Evolutionary conservation across 2,797 vertebrate species (phyloP), one percentile per base, ranked within the genome.

Genomic region (Monodelphis domestica): DNA sequence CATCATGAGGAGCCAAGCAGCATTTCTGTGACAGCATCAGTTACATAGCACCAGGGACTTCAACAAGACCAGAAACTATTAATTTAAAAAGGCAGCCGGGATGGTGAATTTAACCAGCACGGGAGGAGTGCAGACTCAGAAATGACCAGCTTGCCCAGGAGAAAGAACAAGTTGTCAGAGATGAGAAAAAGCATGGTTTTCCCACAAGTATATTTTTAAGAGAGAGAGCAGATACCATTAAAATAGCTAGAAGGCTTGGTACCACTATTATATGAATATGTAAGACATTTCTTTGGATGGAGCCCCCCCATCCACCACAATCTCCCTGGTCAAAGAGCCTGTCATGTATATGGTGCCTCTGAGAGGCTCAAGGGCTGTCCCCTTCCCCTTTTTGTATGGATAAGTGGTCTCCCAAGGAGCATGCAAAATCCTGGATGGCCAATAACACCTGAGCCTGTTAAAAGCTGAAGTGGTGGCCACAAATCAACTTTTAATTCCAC

Each of bases 161-260:
- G 63, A 78, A 78, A n/a, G 21, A 24, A 45, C n/a, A 21, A 78
- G 7, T 2, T 78, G 17, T n/a, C 17, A n/a, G 38, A n/a, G 50
- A 91, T 30, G n/a, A 95, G 90, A 63, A 91, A 94, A 94, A 38
- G n/a, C 91, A 93, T 88, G 38, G 21, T 45, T 87, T n/a, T 89
- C 89, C 30, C 90, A 93, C 21, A 94, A 30, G 88, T 52, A 12
- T 92, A 88, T 93, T 95, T 92, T 91, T 92, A n/a, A 26, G 88
- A 93, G 30, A 4, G n/a, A n/a, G 33, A 6, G 33, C 5, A n/a
- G 33, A 63, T 63, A 33, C 28, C 56, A n/a, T 78, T 9, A 9
- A 21, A 21, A 78, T 10, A 78, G 38, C 17, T 12, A 38, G 12
- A 24, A 50, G 38, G 9, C 2, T 26, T 26, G 9, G 11, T 3